A percentile compares a stretch with the other conserved stretches of the same genome.
These are phyloP conservation scores for Latheticus oryzae DNA, from an alignment of 2,888 invertebrate species.

Conservation along the genomic window DNA sequence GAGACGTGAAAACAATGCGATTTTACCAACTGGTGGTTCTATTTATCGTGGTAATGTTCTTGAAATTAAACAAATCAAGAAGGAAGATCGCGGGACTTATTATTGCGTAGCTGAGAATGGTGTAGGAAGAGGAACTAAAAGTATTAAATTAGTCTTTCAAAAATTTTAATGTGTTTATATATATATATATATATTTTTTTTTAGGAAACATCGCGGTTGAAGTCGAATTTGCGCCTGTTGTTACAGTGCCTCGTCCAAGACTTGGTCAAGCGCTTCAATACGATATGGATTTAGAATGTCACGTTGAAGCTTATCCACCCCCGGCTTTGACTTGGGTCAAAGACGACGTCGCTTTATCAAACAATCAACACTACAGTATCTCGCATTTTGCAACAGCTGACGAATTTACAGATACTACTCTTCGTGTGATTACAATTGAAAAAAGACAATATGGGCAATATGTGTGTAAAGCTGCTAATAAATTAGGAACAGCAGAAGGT, in stretches of 20 bases:
- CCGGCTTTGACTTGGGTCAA: conserved; percentile 94
- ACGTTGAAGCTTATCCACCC: conserved; percentile 94
- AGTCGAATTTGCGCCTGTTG: conserved; percentile 90
- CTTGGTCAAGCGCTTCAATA: conserved; percentile 91
- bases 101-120: conserved; percentile 94
- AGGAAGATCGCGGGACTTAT: conserved; percentile 92
- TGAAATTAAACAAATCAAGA: conserved; percentile 81
- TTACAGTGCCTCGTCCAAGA: conserved; percentile 84
- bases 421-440: conserved; percentile 90
- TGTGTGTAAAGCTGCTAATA: conserved; percentile 89
- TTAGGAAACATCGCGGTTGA: conserved; percentile 84
- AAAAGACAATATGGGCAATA: conserved; percentile 90
- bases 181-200: neutral
- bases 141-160: conserved; percentile 62
- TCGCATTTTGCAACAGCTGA: conserved; percentile 93
- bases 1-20: conserved; percentile 93
- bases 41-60: conserved; percentile 85
- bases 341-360: conserved; percentile 82
- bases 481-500: conserved; percentile 84
- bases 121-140: conserved; percentile 84
- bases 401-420: conserved; percentile 90
- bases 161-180: neutral
- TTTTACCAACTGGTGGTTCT: conserved; percentile 90
- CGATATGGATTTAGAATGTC: conserved; percentile 94
- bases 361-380: conserved; percentile 92